phyloP scores from a whole-genome alignment of 2,797 vertebrate species.

The Clarias platycephalus region DNA sequence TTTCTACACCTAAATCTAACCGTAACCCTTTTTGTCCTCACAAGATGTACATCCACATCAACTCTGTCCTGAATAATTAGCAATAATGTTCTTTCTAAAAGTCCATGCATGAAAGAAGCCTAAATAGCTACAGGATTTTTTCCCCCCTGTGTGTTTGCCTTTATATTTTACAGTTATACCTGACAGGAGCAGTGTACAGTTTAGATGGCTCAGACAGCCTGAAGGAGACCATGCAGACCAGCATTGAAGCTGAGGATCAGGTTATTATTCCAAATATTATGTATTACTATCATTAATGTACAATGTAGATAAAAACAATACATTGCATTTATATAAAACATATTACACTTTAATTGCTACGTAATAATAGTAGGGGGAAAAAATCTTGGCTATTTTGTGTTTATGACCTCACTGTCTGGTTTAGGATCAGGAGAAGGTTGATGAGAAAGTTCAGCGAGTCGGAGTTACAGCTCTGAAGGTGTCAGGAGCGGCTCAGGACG shows the following conservation, averaged over 20 bases:
- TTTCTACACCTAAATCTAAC: not conserved
- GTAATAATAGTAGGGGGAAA: not conserved
- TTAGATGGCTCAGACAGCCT: slow-evolving; percentile 92
- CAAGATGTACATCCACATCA: not conserved
- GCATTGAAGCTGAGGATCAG: slow-evolving; percentile 63
- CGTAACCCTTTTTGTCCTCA: not conserved
- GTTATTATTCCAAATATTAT: slow-evolving; percentile 35
- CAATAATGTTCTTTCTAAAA: not conserved
- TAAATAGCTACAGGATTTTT: not conserved
- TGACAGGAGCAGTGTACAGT: slow-evolving; percentile 95
- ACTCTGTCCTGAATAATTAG: not conserved
- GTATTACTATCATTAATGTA: not conserved
- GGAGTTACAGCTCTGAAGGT: slow-evolving; percentile 86
- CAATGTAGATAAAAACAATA: not conserved
- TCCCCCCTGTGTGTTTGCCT: not conserved
- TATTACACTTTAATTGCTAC: not conserved
- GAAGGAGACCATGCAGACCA: slow-evolving; percentile 93
- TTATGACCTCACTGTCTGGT: slow-evolving; percentile 47
- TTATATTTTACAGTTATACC: slow-evolving; percentile 78
- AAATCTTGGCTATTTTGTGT: not conserved
- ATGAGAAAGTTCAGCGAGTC: slow-evolving; percentile 76
- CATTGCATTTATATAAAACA: not conserved
- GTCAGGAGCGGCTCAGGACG: slow-evolving; percentile 71
- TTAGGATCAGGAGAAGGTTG: slow-evolving; percentile 74
- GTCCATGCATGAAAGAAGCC: not conserved